phyloP scores from a whole-genome alignment of 1,140 invertebrate species.

The Aradophagus sp. region DNA sequence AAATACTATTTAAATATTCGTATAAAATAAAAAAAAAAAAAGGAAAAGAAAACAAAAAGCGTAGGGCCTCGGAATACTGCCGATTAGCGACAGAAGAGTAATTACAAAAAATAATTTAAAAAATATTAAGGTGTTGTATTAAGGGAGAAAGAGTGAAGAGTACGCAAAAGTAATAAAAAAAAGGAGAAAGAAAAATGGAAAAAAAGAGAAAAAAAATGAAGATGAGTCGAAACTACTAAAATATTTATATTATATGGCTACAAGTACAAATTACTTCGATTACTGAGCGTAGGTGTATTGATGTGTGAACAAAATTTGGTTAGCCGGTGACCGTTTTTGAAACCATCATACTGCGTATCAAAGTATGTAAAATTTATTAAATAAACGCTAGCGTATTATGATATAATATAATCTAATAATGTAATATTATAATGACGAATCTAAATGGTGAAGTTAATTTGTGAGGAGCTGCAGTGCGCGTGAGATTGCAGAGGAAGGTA shows the following conservation, averaged over 20 bases:
- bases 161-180: conserved; percentile 65
- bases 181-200: too few relatives aligned
- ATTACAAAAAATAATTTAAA: conserved; percentile 56
- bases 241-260: conserved; percentile 77
- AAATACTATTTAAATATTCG: conserved; percentile 75
- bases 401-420: conserved; percentile 76
- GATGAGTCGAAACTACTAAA: conserved; percentile 73
- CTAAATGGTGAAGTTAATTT: conserved; percentile 76
- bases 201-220: conserved; percentile 62
- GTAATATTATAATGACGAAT: conserved; percentile 76
- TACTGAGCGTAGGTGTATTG: conserved; percentile 76
- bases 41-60: conserved; percentile 73
- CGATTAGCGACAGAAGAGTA: conserved; percentile 68
- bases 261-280: conserved; percentile 77
- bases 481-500: conserved; percentile 67
- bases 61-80: conserved; percentile 73
- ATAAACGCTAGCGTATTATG: conserved; percentile 76
- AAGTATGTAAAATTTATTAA: conserved; percentile 77
- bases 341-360: conserved; percentile 76
- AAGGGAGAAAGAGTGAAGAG: conserved; percentile 57
- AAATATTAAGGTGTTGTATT: conserved; percentile 59
- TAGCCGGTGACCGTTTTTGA: conserved; percentile 76
- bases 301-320: conserved; percentile 77
- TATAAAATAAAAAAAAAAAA: conserved; percentile 74
- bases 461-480: conserved; percentile 70